Evolutionary conservation across 2,888 invertebrate species (phyloP), one percentile per base, ranked within the genome.

Genomic region (Heterodera filipjevi): DNA sequence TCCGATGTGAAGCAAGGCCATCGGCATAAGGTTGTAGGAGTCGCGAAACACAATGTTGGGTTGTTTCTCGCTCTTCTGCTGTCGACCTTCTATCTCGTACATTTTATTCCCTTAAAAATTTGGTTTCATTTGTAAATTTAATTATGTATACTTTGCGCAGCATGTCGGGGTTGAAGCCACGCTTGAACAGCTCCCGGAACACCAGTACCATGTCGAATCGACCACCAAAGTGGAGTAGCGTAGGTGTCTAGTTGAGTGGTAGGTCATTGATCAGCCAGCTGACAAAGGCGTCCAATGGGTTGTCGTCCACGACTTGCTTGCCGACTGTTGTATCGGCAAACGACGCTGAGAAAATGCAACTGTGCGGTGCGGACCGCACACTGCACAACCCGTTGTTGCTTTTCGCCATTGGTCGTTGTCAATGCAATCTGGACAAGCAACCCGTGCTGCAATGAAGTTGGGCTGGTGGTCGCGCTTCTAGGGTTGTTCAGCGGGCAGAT

Each of bases 131-230:
- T n/a, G n/a, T n/a, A n/a, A n/a, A n/a, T n/a, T n/a, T n/a, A n/a
- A n/a, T n/a, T n/a, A n/a, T n/a, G n/a, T n/a, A n/a, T n/a, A n/a
- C n/a, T n/a, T n/a, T 64, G 1, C 71, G 30, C n/a, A 76, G 6
- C 64, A 76, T 27, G 14, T 76, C 33, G 12, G 77, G 77, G 3
- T 44, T 39, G 8, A 66, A 27, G 22, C 72, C 72, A 0, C 59
- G 32, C 3, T 76, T 76, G 72, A 30, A 77, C 30, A 77, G 27
- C 30, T 77, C 16, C n/a, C 53, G 30, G 5, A 70, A 68, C 10
- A 74, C 74, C 12, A 66, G 33, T 5, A 70, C 39, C 77, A 77
- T 77, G n/a, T 77, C 77, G 27, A 70, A 77, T 10, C 71, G 68
- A 0, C 71, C 68, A n/a, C 77, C 77, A 70, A 46, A 71, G 27